Percentiles rank a stretch among this genome's conserved stretches.
phyloP scores from a whole-genome alignment of 2,888 invertebrate species.

The Galerucella calmariensis region DNA sequence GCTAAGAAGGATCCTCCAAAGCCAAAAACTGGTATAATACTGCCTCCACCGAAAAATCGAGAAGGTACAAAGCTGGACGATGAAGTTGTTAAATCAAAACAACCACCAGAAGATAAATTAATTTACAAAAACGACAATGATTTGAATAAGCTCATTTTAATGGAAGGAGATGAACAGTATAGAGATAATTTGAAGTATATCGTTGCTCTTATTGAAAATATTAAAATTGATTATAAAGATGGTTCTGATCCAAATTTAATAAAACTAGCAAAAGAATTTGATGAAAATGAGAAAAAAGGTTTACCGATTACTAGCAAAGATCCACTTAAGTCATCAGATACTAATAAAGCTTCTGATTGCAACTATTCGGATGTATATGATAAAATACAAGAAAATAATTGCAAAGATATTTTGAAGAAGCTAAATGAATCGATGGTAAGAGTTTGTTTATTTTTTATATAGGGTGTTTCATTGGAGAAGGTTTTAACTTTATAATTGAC shows the following conservation, averaged over 20 bases:
- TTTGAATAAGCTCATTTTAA: not conserved
- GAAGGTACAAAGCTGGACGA: slow-evolving; percentile 1
- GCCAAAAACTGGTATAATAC: slow-evolving; percentile 13
- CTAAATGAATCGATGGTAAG: not conserved
- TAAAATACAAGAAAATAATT: not conserved
- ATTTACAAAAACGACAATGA: not conserved
- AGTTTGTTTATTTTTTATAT: not conserved
- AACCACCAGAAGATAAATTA: not conserved
- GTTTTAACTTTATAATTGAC: too few relatives aligned
- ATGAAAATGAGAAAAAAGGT: not conserved
- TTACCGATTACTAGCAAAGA: not conserved
- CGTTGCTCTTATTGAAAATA: slow-evolving; percentile 20
- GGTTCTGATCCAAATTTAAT: slow-evolving; percentile 27
- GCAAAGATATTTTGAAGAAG: not conserved
- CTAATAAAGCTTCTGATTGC: not conserved
- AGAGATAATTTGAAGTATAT: slow-evolving; percentile 9
- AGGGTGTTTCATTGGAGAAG: not conserved
- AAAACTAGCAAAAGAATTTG: slow-evolving; percentile 8
- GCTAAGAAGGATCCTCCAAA: slow-evolving; percentile 25
- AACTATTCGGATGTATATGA: not conserved
- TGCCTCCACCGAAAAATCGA: slow-evolving; percentile 24
- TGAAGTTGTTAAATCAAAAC: not conserved
- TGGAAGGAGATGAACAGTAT: not conserved
- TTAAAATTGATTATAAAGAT: slow-evolving; percentile 27
- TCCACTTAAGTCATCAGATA: not conserved